These are phyloP conservation scores for Trogon melanurus DNA, from an alignment of 2,113 vertebrate genomes.

Conservation along the genomic window DNA sequence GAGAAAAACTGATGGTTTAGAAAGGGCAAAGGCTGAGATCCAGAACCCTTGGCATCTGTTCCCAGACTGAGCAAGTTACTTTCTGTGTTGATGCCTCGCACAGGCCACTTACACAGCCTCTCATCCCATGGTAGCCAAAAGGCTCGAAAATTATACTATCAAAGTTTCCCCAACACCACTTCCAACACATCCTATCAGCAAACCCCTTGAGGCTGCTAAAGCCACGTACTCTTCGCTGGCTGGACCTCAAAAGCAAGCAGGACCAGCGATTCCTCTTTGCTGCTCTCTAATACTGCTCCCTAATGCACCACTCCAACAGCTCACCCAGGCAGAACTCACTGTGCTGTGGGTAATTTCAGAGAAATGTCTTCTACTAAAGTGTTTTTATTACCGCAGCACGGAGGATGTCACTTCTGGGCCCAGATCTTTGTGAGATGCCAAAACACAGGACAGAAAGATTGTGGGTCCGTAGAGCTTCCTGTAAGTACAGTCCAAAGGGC, in stretches of 20 bases:
- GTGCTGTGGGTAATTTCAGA: not conserved
- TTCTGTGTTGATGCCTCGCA: not conserved
- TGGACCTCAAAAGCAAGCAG: not conserved
- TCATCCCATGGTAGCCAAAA: accelerated
- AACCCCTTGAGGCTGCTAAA: not conserved
- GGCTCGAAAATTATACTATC: not conserved
- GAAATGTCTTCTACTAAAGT: not conserved
- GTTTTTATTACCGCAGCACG: not conserved
- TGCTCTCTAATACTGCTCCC: not conserved
- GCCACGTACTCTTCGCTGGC: accelerated
- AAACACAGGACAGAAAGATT: not conserved
- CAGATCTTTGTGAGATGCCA: not conserved
- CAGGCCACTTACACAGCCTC: not conserved
- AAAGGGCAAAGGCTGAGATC: not conserved
- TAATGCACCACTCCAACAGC: not conserved
- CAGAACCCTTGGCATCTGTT: not conserved
- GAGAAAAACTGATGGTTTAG: not conserved
- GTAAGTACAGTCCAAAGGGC: not conserved
- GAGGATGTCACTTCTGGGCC: not conserved
- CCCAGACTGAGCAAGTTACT: not conserved
- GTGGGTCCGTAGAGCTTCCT: not conserved
- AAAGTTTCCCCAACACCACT: not conserved
- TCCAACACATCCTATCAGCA: not conserved
- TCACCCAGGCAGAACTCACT: not conserved
- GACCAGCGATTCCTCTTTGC: not conserved